phyloP scores from a whole-genome alignment of 2,888 invertebrate species.

The Trichopoda pennipes region DNA sequence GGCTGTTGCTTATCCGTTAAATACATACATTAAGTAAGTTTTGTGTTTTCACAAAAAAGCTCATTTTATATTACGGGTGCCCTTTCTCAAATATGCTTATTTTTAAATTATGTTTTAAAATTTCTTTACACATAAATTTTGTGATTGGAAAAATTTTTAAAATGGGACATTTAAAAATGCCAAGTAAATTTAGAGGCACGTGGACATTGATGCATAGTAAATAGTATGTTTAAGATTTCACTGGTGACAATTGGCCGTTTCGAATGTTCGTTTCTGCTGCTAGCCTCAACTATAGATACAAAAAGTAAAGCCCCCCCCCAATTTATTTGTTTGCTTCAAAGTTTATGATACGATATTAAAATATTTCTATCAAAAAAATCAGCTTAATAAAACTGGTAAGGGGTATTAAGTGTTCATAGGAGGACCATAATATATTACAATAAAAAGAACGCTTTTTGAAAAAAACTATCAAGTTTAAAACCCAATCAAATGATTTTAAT shows the following conservation, averaged over 20 bases:
- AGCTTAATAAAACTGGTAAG: constrained; percentile 28
- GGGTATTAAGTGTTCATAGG: background rate
- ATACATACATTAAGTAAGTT: constrained; percentile 38
- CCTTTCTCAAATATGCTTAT: constrained; percentile 19
- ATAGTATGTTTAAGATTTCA: constrained; percentile 44
- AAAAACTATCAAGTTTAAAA: no score
- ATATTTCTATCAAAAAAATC: constrained; percentile 43
- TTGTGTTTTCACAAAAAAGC: constrained; percentile 31
- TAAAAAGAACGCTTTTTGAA: no score
- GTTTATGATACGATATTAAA: constrained; percentile 51
- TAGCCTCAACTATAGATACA: constrained; percentile 23
- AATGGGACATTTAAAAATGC: background rate
- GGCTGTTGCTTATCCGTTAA: background rate
- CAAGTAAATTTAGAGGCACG: constrained; percentile 15
- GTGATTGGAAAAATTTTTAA: background rate
- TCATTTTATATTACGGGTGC: constrained; percentile 37
- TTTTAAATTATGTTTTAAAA: constrained; percentile 45
- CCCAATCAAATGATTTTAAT: no score
- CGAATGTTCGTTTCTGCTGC: constrained; percentile 14
- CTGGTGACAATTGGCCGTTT: constrained; percentile 51
- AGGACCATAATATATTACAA: background rate
- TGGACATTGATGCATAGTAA: constrained; percentile 10
- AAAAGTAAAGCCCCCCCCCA: constrained; percentile 59
- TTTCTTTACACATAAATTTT: constrained; percentile 57
- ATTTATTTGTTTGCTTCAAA: constrained; percentile 51